A percentile compares a stretch with the other conserved stretches of the same genome.
These are phyloP conservation scores for Dallia pectoralis DNA, from an alignment of 2,797 vertebrate species.

Conservation along the genomic window DNA sequence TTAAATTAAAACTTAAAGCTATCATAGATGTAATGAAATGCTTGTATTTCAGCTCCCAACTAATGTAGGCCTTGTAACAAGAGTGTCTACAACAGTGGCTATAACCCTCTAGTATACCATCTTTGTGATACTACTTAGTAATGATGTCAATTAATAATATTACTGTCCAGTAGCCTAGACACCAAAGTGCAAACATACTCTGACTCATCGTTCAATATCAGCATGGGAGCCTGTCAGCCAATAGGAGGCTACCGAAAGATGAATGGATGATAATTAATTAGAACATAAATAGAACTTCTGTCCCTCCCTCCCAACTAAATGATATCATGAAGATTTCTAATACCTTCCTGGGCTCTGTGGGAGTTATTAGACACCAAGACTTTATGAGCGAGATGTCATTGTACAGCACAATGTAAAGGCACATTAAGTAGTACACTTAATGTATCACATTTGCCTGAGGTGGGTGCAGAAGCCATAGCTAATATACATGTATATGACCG, in stretches of 20 bases:
- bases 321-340: neutral
- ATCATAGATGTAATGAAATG: too few relatives aligned
- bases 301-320: slow-evolving; percentile 1
- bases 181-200: neutral
- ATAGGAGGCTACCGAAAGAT: neutral
- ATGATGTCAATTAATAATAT: neutral
- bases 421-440: neutral
- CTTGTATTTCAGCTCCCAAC: too few relatives aligned
- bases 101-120: too few relatives aligned
- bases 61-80: too few relatives aligned
- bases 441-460: neutral
- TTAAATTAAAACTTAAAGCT: neutral
- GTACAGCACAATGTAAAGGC: neutral
- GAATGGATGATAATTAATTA: neutral
- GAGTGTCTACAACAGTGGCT: too few relatives aligned
- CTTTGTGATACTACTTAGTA: neutral
- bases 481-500: neutral
- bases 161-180: neutral
- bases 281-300: neutral
- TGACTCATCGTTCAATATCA: neutral
- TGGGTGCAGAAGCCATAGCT: neutral
- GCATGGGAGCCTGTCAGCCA: neutral
- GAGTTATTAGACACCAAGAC: neutral
- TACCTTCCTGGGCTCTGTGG: neutral
- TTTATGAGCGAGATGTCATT: neutral